phyloP scores from a whole-genome alignment of 2,888 invertebrate genomes.

The Folsomia candida region DNA sequence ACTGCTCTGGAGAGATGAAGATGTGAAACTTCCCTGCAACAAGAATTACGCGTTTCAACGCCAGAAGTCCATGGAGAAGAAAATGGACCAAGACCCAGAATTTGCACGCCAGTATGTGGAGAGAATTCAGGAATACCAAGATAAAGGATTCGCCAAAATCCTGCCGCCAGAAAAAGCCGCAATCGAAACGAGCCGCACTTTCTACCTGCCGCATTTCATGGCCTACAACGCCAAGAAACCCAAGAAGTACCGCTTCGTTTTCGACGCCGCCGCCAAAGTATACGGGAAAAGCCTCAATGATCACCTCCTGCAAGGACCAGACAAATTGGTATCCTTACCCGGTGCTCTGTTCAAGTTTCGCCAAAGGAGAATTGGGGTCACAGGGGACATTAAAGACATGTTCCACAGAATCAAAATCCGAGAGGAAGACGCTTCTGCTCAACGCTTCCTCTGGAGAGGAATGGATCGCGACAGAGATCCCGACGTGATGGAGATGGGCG shows the following conservation, averaged over 20 bases:
- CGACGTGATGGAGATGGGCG: no score
- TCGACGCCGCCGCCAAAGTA: no score
- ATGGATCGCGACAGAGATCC: no score
- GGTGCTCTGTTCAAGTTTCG: constrained; percentile 15
- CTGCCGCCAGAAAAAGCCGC: background rate
- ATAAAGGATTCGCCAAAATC: constrained; percentile 14
- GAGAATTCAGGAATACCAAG: constrained; percentile 12
- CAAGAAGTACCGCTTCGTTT: constrained; percentile 32
- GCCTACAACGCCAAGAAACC: constrained; percentile 39
- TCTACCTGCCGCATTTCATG: no score
- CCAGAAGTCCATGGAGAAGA: constrained; percentile 15
- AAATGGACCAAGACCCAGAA: constrained; percentile 14
- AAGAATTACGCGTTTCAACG: constrained; percentile 2
- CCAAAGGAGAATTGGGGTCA: background rate
- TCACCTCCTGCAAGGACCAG: constrained; percentile 27
- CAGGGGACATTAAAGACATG: constrained; percentile 12
- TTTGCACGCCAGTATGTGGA: constrained; percentile 10
- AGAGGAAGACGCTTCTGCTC: background rate
- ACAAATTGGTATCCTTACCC: background rate
- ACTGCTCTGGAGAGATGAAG: constrained; percentile 20
- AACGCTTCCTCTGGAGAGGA: constrained; percentile 12
- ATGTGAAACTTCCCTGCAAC: constrained; percentile 15
- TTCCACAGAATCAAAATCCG: constrained; percentile 4
- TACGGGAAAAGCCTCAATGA: constrained; percentile 29
- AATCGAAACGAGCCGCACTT: background rate